Evolutionary conservation across 30 jellyfish, hydroid and myxozoan genomes (phyloP).

Genomic region (Sanderia malayensis): DNA sequence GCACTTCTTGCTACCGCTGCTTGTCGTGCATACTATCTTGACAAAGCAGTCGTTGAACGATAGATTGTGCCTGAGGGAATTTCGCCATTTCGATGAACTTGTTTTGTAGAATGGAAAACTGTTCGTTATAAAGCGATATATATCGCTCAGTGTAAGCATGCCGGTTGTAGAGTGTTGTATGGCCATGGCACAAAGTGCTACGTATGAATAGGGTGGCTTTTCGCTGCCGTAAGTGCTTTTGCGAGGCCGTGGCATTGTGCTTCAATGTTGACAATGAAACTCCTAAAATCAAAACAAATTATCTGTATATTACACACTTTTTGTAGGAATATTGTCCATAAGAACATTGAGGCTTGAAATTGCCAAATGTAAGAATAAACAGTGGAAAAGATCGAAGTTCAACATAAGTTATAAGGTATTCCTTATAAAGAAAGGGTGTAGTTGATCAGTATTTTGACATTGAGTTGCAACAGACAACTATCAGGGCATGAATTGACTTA

Average conservation of each 20-base stretch:
- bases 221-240: constrained; percentile 85
- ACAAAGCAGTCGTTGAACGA: constrained; percentile 97
- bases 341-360: no score
- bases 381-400: no score
- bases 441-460: no score
- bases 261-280: no score
- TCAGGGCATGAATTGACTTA: no score
- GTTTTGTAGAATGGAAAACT: constrained; percentile 87
- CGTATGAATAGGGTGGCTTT: constrained; percentile 95
- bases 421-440: no score
- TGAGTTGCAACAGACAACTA: no score
- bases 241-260: constrained; percentile 99
- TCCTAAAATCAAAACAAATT: no score
- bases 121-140: constrained; percentile 65
- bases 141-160: constrained; percentile 92
- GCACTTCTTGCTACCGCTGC: constrained; percentile 84
- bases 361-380: no score
- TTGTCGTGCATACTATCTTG: constrained; percentile 76
- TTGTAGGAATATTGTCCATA: no score
- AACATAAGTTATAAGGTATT: no score
- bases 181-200: constrained; percentile 99
- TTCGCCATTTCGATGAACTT: constrained; percentile 82
- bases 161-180: constrained; percentile 77
- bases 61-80: constrained; percentile 88
- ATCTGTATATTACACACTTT: no score